Base-by-base conservation (phyloP, 2,888 invertebrate genomes). In the Pheosia gnoma region DNA sequence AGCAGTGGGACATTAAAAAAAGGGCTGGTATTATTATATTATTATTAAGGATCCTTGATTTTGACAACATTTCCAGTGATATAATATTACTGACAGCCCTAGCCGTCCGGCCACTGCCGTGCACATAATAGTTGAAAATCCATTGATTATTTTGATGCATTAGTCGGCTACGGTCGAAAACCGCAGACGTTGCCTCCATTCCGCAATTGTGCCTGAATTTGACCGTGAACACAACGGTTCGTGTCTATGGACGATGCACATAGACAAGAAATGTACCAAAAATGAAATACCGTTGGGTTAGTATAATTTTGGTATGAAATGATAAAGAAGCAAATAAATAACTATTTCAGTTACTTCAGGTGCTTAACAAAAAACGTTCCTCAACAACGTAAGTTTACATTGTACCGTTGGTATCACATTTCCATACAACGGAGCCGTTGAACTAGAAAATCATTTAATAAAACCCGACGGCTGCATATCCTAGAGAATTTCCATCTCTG, bases 401-500 rank as follows among this genome's bases (percentile, higher is more conserved):
- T 53, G 39, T 53, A 37, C 43, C 53, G 52, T 51, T 52, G 13
- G 43, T 41, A 39, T 10, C 59, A 54, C 51, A 51, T 53, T 53
- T 53, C 39, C 8, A 55, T 43, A 55, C n/a, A 55, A 55, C 59
- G 63, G 57, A 65, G 58, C 60, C 57, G 25, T 64, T 58, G 62
- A 62, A 71, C 61, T 57, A 65, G 41, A 69, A 71, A 63, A 63
- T 71, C 64, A 66, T 75, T 76, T 70, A 70, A 70, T 71, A 74
- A 68, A 74, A 74, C 49, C 62, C 10, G 47, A 60, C 58, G 57
- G 62, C 63, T 67, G 66, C 67, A 70, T 65, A 71, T 76, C 71
- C 77, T 74, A 80, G 80, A 73, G 79, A 77, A 78, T 80, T 81
- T 80, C 78, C 78, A 79, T 85, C 80, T 75, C 75, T 74, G 74